Conservation (phyloP, 2,888 invertebrate species). For the Drosophila tanythrix region DNA sequence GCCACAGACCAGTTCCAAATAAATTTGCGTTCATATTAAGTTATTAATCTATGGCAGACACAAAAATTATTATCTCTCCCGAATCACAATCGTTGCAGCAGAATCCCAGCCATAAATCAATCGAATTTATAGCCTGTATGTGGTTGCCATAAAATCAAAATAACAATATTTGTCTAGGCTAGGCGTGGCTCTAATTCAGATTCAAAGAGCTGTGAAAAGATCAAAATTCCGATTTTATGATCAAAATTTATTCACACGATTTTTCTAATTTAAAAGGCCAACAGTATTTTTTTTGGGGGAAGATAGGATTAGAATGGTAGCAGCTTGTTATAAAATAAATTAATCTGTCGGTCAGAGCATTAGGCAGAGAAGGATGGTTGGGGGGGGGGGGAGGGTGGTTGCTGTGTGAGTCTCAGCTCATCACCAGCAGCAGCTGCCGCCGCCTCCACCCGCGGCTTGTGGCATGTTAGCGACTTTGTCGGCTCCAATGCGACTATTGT, state of each 20-base stretch:
- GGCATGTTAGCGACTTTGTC: neutral
- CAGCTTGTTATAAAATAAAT: neutral
- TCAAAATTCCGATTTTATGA: conserved; percentile 28
- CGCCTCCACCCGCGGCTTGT: neutral
- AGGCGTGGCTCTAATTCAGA: conserved; percentile 14
- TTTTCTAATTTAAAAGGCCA: conserved; percentile 56
- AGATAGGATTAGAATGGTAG: neutral
- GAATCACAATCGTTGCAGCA: neutral
- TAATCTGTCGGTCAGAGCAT: neutral
- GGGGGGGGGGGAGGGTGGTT: neutral
- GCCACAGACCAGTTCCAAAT: neutral
- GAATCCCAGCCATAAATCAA: conserved; percentile 46
- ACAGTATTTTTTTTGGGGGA: neutral
- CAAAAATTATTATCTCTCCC: neutral
- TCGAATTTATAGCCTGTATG: conserved; percentile 1
- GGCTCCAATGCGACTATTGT: conserved; percentile 56
- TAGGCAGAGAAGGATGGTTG: neutral
- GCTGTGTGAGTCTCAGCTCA: conserved; percentile 11
- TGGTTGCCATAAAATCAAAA: neutral
- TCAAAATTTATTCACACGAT: conserved; percentile 51
- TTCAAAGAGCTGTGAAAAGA: conserved; percentile 12
- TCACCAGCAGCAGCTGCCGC: conserved; percentile 27
- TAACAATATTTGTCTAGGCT: neutral
- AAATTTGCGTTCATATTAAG: neutral
- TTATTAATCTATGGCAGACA: neutral